phyloP scores from a whole-genome alignment of 2,888 invertebrate genomes.

The Oscheius sp. region DNA sequence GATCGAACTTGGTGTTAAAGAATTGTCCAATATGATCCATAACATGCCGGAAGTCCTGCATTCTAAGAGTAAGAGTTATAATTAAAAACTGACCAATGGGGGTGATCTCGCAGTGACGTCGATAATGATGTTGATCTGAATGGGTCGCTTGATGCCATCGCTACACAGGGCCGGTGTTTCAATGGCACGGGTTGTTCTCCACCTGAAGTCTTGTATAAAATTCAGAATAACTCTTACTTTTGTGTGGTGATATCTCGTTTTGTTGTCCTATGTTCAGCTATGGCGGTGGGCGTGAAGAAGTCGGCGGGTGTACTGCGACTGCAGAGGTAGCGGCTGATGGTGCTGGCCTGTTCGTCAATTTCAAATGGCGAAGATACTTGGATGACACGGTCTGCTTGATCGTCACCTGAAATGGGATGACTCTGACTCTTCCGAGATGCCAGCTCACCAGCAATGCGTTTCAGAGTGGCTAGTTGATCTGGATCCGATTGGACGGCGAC shows the following conservation, averaged over 20 bases:
- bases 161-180: slow-evolving; percentile 58
- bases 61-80: too few species aligned
- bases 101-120: slow-evolving; percentile 63
- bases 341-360: slow-evolving; percentile 46
- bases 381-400: slow-evolving; percentile 42
- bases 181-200: slow-evolving; percentile 62
- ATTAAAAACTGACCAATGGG: slow-evolving; percentile 37
- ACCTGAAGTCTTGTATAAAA: slow-evolving; percentile 22
- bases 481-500: slow-evolving; percentile 65
- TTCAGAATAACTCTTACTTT: background rate
- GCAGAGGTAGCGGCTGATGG: slow-evolving; percentile 50
- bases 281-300: slow-evolving; percentile 29
- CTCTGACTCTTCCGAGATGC: too few species aligned
- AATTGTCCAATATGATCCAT: slow-evolving; percentile 55
- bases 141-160: slow-evolving; percentile 65
- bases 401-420: slow-evolving; percentile 20
- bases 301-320: slow-evolving; percentile 44
- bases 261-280: slow-evolving; percentile 42
- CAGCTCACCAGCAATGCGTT: slow-evolving; percentile 60
- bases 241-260: slow-evolving; percentile 43
- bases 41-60: slow-evolving; percentile 60
- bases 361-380: slow-evolving; percentile 48
- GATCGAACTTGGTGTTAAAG: slow-evolving; percentile 54
- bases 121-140: slow-evolving; percentile 63
- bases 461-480: slow-evolving; percentile 60